A percentile compares a stretch with the other conserved stretches of the same genome.
Conservation (phyloP, 1,140 invertebrate species). For the Drosophila sp. region DNA sequence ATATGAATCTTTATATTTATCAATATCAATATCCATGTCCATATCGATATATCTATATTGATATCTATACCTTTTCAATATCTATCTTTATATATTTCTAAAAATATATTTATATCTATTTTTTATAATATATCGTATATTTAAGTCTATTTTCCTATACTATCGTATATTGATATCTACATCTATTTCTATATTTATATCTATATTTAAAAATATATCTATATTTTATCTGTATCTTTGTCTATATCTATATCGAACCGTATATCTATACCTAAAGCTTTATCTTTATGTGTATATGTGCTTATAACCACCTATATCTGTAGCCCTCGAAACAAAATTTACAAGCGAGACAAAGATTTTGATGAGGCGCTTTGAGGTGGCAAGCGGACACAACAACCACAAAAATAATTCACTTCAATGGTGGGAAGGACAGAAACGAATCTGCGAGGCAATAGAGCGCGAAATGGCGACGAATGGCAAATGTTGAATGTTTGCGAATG, state of each 20-base stretch:
- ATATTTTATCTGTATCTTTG: not conserved
- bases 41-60: not conserved
- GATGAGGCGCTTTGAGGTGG: conserved; percentile 3
- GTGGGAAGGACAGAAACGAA: not conserved
- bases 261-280: not conserved
- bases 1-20: too few species aligned
- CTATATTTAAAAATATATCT: not conserved
- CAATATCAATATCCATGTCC: too few species aligned
- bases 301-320: conserved; percentile 2
- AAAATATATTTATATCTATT: conserved; percentile 1
- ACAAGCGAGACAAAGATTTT: not conserved
- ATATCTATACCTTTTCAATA: conserved; percentile 1
- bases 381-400: not conserved
- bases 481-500: conserved; percentile 4
- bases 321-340: conserved; percentile 6
- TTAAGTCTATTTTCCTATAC: too few species aligned
- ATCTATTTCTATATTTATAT: conserved; percentile 4
- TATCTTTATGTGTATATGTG: not conserved
- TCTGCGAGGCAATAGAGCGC: conserved; percentile 46
- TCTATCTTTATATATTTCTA: not conserved
- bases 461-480: conserved; percentile 37
- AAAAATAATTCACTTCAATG: not conserved
- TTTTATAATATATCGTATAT: conserved; percentile 5
- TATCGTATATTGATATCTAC: conserved; percentile 4
- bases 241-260: conserved; percentile 1